These are phyloP conservation scores for Trochalopteron elliotii DNA, from an alignment of 2,113 vertebrate species.

Conservation along the genomic window DNA sequence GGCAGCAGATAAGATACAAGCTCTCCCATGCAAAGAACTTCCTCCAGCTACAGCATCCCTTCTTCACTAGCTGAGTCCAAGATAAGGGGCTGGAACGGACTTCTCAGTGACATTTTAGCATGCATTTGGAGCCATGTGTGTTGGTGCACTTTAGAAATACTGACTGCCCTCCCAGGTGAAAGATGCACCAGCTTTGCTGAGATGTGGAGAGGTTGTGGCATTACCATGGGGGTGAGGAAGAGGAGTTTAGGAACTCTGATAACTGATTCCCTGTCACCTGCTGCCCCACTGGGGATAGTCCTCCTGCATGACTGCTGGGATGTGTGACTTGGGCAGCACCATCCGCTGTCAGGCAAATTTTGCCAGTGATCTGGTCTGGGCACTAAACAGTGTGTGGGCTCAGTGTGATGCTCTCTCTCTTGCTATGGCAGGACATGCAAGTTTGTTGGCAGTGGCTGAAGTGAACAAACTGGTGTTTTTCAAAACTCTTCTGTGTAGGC, in stretches of 20 bases:
- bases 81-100: not conserved
- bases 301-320: not conserved
- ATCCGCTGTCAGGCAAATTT: not conserved
- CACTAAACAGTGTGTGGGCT: not conserved
- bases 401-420: not conserved
- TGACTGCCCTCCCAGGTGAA: not conserved
- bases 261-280: not conserved
- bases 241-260: not conserved
- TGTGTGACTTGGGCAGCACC: not conserved
- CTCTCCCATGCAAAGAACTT: not conserved
- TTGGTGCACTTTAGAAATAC: not conserved
- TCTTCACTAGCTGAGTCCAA: not conserved
- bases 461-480: not conserved
- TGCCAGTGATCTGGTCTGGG: not conserved
- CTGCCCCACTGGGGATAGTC: not conserved
- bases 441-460: not conserved
- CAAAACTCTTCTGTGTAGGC: not conserved
- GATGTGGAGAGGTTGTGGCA: not conserved
- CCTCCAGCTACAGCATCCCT: not conserved
- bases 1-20: not conserved
- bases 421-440: not conserved
- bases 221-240: not conserved
- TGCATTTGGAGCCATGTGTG: rapidly evolving
- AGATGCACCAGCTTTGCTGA: not conserved
- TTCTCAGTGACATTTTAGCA: not conserved